Base-by-base conservation (phyloP, 1,140 invertebrate genomes). In the Bemisia tabaci region DNA sequence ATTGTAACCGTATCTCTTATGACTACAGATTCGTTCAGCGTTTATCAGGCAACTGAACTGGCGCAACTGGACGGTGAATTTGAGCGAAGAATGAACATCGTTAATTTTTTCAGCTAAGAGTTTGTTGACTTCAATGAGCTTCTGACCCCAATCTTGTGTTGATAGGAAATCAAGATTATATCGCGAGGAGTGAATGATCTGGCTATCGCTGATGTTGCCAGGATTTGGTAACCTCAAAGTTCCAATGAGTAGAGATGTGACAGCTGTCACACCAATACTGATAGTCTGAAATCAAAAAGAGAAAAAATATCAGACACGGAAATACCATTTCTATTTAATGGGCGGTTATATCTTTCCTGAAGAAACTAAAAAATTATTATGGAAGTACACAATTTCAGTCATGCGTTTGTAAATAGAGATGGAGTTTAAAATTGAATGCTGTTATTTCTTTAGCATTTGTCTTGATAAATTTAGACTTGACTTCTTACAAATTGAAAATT, bases 1-100 rank as follows among this genome's bases (percentile, higher is more conserved):
- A 68, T 78, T 77, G 62, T 78, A 73, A 26, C 72, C 74, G 64
- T 78, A 81, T 12, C 76, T 76, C 60, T 73, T 74, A 59, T 79
- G 11, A 22, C n/a, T 22, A 17, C 17, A 17, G 17, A 48, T 48
- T 17, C 33, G 5, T 48, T 48, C 33, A 48, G 33, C 33, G 33
- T 48, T 48, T 9, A 48, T 17, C 17, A 17, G 33, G 17, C 17
- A 9, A 5, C 5, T 9, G 17, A 48, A 48, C 33, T 48, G 33
- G 17, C 33, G 33, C 33, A 48, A 48, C 17, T 48, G 33, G 17
- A 48, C 33, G 33, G 33, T 48, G 33, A 48, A 48, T 17, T 17
- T 48, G 5, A 48, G 33, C 5, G 33, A 48, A 48, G 33, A 48
- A 48, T 48, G 33, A 48, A 48, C 17, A 17, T 48, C 17, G 33